Evolutionary conservation across 1,140 invertebrate genomes (phyloP).

Genomic region (Pseudomyrmex cubaensis): DNA sequence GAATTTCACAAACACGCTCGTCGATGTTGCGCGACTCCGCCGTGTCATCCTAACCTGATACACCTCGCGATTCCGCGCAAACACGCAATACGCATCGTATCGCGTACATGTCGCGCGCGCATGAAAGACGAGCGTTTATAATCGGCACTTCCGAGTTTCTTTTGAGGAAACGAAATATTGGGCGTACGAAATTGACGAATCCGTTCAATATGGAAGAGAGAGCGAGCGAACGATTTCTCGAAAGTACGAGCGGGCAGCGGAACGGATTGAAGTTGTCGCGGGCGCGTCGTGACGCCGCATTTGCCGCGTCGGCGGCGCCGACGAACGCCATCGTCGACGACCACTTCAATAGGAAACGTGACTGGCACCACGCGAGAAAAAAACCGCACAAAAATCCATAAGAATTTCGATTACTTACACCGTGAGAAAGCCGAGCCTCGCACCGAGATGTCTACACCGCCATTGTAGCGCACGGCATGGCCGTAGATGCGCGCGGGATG

Average conservation of each 20-base stretch:
- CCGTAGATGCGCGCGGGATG: constrained; percentile 68
- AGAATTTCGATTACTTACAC: constrained; percentile 56
- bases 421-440: constrained; percentile 57
- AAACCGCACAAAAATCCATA: not conserved
- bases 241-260: constrained; percentile 55
- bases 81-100: constrained; percentile 16
- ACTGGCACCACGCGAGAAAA: not conserved
- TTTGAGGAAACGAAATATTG: not conserved
- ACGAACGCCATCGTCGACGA: constrained; percentile 7
- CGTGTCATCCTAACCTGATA: constrained; percentile 69
- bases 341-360: not conserved
- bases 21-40: constrained; percentile 1
- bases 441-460: constrained; percentile 67
- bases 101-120: constrained; percentile 13
- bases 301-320: constrained; percentile 42
- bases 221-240: constrained; percentile 64
- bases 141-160: not conserved
- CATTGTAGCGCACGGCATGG: constrained; percentile 75
- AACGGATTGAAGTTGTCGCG: not conserved
- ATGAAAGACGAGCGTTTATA: constrained; percentile 6
- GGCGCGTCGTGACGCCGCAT: constrained; percentile 25
- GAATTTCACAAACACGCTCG: constrained; percentile 12
- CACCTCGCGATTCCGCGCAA: constrained; percentile 29
- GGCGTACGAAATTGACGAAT: constrained; percentile 20
- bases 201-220: constrained; percentile 71